Conservation (phyloP, 2,797 vertebrate species). For the Poecilia gillii region DNA sequence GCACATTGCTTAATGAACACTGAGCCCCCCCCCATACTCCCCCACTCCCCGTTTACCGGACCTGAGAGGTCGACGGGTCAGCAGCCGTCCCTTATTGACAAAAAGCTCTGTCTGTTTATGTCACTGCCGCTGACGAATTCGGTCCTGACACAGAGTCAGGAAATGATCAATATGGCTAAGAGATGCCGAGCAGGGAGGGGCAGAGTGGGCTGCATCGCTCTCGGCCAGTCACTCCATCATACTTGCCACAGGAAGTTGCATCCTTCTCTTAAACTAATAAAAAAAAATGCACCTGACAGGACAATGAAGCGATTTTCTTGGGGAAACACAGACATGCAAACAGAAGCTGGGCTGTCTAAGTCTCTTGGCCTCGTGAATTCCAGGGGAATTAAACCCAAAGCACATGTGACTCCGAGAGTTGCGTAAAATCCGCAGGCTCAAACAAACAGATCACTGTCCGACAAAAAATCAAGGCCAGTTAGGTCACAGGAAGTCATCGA, state of each 20-base stretch:
- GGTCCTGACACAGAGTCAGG: conserved; percentile 71
- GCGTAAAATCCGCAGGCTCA: conserved; percentile 41
- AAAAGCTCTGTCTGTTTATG: conserved; percentile 66
- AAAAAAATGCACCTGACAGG: conserved; percentile 36
- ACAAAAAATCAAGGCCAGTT: conserved; percentile 21
- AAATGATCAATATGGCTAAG: conserved; percentile 77
- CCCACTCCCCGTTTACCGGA: conserved; percentile 5
- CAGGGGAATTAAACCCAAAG: conserved; percentile 44
- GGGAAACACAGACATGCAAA: conserved; percentile 24
- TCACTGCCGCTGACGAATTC: conserved; percentile 71
- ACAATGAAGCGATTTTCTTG: conserved; percentile 28
- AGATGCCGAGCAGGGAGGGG: conserved; percentile 59
- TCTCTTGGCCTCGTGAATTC: conserved; percentile 33
- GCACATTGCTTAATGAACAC: not conserved
- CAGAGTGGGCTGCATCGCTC: not conserved
- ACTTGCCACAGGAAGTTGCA: conserved; percentile 47
- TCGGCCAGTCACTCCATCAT: conserved; percentile 1
- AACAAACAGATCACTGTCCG: conserved; percentile 35
- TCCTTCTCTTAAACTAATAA: conserved; percentile 4
- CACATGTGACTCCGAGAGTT: conserved; percentile 52
- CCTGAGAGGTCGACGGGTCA: conserved; percentile 36
- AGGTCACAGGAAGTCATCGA: conserved; percentile 52
- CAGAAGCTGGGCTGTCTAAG: conserved; percentile 56
- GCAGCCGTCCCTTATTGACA: conserved; percentile 68
- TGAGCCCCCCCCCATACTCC: not conserved